These are phyloP conservation scores for Rhopilema esculentum DNA, from an alignment of 30 jellyfish, hydroid and myxozoan species.

Conservation along the genomic window DNA sequence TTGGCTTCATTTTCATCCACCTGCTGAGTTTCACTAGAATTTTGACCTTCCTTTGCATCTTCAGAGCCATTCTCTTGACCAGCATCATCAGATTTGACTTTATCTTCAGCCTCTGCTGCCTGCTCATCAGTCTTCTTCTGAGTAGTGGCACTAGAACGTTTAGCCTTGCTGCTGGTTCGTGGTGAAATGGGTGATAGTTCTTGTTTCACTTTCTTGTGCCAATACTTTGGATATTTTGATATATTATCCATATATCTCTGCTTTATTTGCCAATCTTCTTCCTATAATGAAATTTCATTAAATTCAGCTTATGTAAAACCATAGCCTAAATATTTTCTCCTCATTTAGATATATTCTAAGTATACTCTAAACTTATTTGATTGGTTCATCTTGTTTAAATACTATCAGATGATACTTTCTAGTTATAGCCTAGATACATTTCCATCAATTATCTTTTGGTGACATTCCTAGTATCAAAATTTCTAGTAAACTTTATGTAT, in stretches of 20 bases:
- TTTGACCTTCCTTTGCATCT: not conserved
- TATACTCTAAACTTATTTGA: no score
- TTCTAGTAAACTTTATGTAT: no score
- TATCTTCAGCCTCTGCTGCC: not conserved
- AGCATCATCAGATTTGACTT: not conserved
- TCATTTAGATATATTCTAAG: not conserved
- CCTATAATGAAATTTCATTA: constrained; percentile 48
- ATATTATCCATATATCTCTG: constrained; percentile 94
- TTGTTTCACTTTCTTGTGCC: constrained; percentile 69
- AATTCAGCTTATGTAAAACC: not conserved
- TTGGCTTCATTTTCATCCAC: not conserved
- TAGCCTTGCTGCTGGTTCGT: constrained; percentile 26
- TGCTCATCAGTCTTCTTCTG: not conserved
- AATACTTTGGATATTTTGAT: constrained; percentile 90
- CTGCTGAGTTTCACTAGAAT: not conserved
- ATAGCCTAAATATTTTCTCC: not conserved
- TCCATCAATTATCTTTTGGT: no score
- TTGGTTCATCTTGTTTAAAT: no score
- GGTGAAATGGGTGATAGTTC: constrained; percentile 57
- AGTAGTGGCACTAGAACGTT: not conserved
- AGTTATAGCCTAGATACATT: no score
- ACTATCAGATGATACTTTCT: no score
- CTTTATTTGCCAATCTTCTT: constrained; percentile 79
- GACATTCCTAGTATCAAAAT: no score
- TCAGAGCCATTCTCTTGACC: not conserved